Conservation (phyloP, 2,797 vertebrate species). For the Anabacerthia variegaticeps region DNA sequence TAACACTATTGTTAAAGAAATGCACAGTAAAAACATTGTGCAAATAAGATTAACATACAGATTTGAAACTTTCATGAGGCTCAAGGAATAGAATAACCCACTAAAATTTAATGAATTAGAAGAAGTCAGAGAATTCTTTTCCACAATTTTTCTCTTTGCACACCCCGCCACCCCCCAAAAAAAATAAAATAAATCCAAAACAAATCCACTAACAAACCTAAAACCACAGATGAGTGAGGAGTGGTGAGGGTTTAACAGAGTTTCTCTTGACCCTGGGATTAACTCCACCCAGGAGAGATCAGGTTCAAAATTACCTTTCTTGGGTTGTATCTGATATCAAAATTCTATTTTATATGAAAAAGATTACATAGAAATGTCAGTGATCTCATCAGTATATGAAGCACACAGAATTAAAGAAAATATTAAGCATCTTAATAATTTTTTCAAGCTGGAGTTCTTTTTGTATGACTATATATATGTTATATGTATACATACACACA, state of each 20-base stretch:
- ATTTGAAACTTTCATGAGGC: not conserved
- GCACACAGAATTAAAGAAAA: not conserved
- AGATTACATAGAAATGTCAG: not conserved
- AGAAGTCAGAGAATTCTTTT: not conserved
- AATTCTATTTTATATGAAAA: not conserved
- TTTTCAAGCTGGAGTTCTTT: not conserved
- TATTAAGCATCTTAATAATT: not conserved
- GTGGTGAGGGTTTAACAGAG: not conserved
- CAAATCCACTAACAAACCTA: not conserved
- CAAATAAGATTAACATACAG: not conserved
- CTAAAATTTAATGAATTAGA: not conserved
- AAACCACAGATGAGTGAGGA: not conserved
- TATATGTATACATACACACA: not conserved
- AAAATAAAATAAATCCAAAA: not conserved
- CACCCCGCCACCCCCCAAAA: no score
- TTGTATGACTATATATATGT: not conserved
- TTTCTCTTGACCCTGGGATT: not conserved
- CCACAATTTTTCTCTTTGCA: fast-evolving
- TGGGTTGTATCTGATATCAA: not conserved
- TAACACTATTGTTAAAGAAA: not conserved
- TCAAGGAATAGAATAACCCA: not conserved
- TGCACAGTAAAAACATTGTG: not conserved
- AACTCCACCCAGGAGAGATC: not conserved
- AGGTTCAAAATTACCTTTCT: not conserved
- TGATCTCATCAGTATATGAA: not conserved